phyloP scores from a whole-genome alignment of 2,113 vertebrate genomes.

The Zapornia atra region DNA sequence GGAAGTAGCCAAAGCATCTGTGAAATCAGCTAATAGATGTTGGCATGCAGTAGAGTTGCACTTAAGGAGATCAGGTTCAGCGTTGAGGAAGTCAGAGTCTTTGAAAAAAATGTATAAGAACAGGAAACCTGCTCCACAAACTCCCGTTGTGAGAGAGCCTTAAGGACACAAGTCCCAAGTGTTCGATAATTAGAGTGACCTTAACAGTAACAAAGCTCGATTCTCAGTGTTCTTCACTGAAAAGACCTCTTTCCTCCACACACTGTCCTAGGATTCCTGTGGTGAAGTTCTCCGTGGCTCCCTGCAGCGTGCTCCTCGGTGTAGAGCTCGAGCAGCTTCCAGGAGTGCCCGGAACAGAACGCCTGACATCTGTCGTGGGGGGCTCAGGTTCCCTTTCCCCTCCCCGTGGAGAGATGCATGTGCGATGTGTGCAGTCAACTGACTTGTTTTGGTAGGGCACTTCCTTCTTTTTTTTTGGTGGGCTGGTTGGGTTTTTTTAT shows the following conservation, averaged over 20 bases:
- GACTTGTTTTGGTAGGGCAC: conserved; percentile 7
- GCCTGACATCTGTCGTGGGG: background rate
- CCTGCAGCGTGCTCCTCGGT: fast-evolving
- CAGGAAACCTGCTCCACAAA: background rate
- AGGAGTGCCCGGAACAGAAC: background rate
- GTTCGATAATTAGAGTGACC: background rate
- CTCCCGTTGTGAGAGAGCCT: background rate
- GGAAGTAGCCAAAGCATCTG: background rate
- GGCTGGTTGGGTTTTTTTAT: background rate
- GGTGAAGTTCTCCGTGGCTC: background rate
- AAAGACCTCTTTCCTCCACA: background rate
- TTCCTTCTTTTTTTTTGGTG: background rate
- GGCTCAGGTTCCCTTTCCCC: background rate
- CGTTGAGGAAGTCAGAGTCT: background rate
- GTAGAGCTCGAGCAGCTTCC: background rate
- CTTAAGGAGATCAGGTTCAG: background rate
- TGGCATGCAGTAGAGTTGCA: fast-evolving
- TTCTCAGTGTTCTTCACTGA: background rate
- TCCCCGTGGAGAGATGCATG: background rate
- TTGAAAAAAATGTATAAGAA: background rate
- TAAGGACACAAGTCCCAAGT: background rate
- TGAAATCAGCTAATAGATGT: background rate
- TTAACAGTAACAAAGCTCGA: background rate
- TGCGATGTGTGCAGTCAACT: background rate
- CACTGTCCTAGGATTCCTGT: background rate